Evolutionary conservation across 2,113 vertebrate genomes (phyloP).

Genomic region (Telmatochromis brichardi): DNA sequence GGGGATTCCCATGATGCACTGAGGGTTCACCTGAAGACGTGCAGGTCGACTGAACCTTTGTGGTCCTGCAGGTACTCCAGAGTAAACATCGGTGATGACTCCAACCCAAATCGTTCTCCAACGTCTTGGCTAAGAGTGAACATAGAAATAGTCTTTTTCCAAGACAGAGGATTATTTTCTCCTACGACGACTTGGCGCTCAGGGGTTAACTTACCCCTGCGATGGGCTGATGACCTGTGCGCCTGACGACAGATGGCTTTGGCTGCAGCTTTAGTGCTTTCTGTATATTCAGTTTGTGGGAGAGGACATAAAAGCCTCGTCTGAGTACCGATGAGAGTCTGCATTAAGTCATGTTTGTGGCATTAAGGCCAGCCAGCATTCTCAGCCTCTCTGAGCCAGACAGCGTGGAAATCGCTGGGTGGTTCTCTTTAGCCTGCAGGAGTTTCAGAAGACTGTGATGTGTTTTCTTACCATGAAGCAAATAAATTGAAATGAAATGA

Average conservation of each 20-base stretch:
- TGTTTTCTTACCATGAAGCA: not conserved
- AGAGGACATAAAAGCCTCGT: not conserved
- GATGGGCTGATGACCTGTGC: accelerated
- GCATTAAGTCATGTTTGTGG: not conserved
- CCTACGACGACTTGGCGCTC: accelerated
- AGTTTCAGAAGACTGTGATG: not conserved
- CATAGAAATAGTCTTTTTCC: not conserved
- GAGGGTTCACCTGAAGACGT: accelerated
- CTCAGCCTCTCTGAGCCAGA: not conserved
- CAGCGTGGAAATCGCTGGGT: not conserved
- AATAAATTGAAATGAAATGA: not conserved
- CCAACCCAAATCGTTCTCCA: not conserved
- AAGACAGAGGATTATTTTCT: not conserved
- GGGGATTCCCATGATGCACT: accelerated
- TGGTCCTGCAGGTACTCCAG: not conserved
- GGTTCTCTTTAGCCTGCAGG: not conserved
- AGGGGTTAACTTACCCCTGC: not conserved
- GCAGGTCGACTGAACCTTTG: not conserved
- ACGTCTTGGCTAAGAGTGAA: not conserved
- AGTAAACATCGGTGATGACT: not conserved
- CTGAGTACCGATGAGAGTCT: not conserved
- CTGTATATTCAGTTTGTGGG: not conserved
- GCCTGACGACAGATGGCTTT: not conserved
- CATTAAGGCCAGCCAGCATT: not conserved
- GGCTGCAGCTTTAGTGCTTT: not conserved